Percentiles rank a stretch among this genome's conserved stretches.
These are phyloP conservation scores for Procavia capensis DNA, from an alignment of 2,113 vertebrate genomes.

Conservation along the genomic window DNA sequence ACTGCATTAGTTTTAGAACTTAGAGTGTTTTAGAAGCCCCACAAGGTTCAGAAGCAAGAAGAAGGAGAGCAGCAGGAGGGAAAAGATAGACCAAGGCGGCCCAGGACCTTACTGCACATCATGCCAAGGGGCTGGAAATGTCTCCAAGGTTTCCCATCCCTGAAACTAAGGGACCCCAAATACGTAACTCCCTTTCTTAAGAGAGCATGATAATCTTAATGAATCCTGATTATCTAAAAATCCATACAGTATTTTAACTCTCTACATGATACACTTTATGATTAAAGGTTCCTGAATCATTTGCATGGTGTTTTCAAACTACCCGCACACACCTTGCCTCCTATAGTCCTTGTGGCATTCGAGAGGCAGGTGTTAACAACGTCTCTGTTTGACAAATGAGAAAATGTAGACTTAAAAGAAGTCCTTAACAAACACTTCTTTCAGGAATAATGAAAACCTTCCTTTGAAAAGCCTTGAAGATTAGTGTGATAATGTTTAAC, in stretches of 20 bases:
- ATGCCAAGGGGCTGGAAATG: not conserved
- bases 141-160: not conserved
- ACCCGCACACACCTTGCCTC: not conserved
- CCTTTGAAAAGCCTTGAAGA: not conserved
- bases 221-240: conserved; percentile 56
- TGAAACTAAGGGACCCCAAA: not conserved
- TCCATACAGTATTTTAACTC: conserved; percentile 6
- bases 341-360: not conserved
- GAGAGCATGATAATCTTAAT: not conserved
- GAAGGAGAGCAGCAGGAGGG: not conserved
- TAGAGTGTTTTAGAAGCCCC: not conserved
- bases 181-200: not conserved
- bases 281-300: not conserved
- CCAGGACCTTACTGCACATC: not conserved
- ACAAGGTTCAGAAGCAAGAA: not conserved
- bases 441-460: not conserved
- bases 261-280: not conserved
- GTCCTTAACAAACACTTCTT: not conserved
- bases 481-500: not conserved
- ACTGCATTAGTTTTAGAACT: not conserved
- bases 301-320: not conserved
- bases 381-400: not conserved
- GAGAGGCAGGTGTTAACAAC: not conserved
- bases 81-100: not conserved
- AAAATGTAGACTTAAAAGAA: not conserved